Evolutionary conservation across 2,113 vertebrate species (phyloP).

Genomic region (Pongo abelii): DNA sequence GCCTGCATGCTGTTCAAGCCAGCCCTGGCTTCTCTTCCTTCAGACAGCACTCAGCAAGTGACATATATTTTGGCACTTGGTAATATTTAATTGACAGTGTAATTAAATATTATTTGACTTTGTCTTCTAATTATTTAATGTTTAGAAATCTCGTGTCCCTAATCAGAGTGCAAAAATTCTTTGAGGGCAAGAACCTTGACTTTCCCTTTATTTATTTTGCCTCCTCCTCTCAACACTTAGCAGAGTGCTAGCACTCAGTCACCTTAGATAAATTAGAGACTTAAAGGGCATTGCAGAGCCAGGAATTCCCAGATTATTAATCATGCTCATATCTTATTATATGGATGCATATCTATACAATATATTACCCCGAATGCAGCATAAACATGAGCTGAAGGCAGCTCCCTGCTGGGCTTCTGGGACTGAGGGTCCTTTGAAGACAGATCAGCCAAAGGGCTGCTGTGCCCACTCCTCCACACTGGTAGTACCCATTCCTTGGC

Average conservation of each 20-base stretch:
- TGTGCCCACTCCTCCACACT: neutral
- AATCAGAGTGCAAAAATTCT: neutral
- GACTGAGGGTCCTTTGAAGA: neutral
- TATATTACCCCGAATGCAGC: no score
- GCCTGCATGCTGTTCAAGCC: neutral
- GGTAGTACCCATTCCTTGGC: neutral
- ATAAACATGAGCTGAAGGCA: neutral
- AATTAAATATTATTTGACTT: neutral
- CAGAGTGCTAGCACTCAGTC: neutral
- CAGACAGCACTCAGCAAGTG: no score
- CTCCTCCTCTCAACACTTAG: neutral
- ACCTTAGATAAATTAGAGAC: neutral
- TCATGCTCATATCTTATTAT: no score
- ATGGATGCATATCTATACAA: rapidly evolving
- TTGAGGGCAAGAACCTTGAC: neutral
- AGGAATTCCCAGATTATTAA: neutral
- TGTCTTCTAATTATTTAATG: conserved; percentile 21
- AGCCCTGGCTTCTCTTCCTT: neutral
- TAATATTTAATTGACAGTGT: neutral
- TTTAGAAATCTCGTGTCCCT: neutral
- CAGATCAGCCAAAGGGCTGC: neutral
- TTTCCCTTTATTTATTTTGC: neutral
- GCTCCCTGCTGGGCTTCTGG: neutral
- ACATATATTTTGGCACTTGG: neutral
- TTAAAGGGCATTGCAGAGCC: neutral